Base-by-base conservation (phyloP, 2,888 invertebrate genomes). In the Tachina lurida region DNA sequence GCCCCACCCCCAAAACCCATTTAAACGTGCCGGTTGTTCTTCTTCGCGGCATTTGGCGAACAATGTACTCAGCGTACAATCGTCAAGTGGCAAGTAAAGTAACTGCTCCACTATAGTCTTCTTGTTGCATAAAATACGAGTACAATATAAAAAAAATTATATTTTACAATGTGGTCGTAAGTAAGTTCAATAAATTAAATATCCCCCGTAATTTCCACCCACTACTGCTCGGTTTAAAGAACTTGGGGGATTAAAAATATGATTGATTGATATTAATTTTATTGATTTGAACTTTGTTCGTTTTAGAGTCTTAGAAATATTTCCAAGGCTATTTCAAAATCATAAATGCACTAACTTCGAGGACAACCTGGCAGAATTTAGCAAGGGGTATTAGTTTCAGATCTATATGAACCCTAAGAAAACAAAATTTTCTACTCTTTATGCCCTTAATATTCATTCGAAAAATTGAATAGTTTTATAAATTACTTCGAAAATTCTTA, bases 1-100 rank as follows among this genome's bases (percentile, higher is more conserved):
- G n/a, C n/a, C n/a, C n/a, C 73, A 41, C 63, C 74, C 56, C 52
- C 15, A 47, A 58, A 70, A 56, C n/a, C n/a, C n/a, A n/a, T n/a
- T n/a, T n/a, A n/a, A 54, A 62, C 31, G 62, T 79, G 31, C 43
- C 65, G 41, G 63, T 45, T 47, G 19, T 71, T 63, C 12, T 41
- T 22, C 12, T 58, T 47, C 1, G 3, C 31, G 62, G 47, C n/a
- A 56, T 65, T 65, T 54, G 19, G 15, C 15, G 15, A 10, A 45
- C 17, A 65, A 13, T 80, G 22, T 22, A 65, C 31, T 73, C 39
- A 62, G 19, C 9, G 12, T 10, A 7, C 54, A 62, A 15, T 15
- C 7, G 15, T 70, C 43, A 43, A 67, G 67, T 76, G 58, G 45
- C 47, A 41, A 49, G n/a, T 9, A 45, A 31, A 22, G 49, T 15